Evolutionary conservation across 1,140 invertebrate species (phyloP).

Genomic region (Rhyzopertha dominica): DNA sequence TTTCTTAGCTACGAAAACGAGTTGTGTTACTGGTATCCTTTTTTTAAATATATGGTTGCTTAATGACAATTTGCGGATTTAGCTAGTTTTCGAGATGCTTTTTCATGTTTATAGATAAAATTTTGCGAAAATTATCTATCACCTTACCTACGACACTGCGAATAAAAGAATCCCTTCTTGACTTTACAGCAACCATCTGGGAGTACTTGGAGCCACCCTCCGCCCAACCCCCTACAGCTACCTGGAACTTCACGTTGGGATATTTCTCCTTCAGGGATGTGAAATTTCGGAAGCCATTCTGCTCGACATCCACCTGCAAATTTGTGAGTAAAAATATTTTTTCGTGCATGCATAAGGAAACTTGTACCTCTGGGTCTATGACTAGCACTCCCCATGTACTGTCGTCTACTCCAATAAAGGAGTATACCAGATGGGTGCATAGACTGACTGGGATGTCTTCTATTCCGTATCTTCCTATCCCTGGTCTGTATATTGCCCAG

Average conservation of each 20-base stretch:
- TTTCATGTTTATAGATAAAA: no score
- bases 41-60: no score
- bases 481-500: constrained; percentile 85
- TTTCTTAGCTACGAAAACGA: no score
- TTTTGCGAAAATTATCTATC: no score
- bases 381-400: constrained; percentile 70
- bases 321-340: no score
- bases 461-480: constrained; percentile 71
- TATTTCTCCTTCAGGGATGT: constrained; percentile 65
- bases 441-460: constrained; percentile 76
- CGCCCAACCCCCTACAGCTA: constrained; percentile 84
- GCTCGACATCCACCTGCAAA: constrained; percentile 62
- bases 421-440: constrained; percentile 85
- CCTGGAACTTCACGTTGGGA: constrained; percentile 68
- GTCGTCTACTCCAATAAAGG: constrained; percentile 83
- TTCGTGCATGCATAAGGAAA: no score
- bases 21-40: no score
- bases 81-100: no score
- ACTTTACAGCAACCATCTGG: constrained; percentile 64
- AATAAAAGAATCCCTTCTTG: constrained; percentile 66
- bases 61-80: no score
- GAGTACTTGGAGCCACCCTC: constrained; percentile 85
- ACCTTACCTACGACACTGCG: constrained; percentile 68
- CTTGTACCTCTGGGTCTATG: constrained; percentile 68
- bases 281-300: constrained; percentile 79